Conservation (phyloP, 2,797 vertebrate genomes). For the Spatula clypeata region DNA sequence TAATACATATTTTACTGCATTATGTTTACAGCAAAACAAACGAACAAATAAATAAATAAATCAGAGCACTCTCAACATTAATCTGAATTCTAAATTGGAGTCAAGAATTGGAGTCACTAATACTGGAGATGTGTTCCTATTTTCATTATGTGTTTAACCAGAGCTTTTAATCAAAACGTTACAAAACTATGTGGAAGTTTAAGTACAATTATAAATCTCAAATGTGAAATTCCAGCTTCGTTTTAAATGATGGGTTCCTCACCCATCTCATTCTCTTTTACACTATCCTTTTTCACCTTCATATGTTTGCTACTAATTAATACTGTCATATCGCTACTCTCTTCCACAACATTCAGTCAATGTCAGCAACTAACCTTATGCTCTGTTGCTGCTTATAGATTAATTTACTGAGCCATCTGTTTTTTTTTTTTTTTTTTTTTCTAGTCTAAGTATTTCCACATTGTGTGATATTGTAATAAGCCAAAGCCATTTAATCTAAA, state of each 20-base stretch:
- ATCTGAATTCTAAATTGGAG: neutral
- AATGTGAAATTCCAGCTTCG: neutral
- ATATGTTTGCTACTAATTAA: constrained; percentile 52
- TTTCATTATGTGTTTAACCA: neutral
- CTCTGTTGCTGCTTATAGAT: constrained; percentile 68
- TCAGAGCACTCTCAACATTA: neutral
- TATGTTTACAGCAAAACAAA: neutral
- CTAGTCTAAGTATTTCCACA: constrained; percentile 43
- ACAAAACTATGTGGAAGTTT: neutral
- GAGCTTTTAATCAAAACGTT: neutral
- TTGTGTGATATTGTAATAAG: constrained; percentile 50
- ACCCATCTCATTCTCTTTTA: neutral
- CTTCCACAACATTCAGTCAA: constrained; percentile 51
- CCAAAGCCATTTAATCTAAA: constrained; percentile 52
- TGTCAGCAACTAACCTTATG: constrained; percentile 74
- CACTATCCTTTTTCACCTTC: constrained; percentile 55
- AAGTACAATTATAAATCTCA: neutral
- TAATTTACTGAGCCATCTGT: constrained; percentile 80
- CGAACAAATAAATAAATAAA: neutral
- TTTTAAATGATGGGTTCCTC: constrained; percentile 15
- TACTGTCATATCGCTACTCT: constrained; percentile 25
- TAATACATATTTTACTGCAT: neutral
- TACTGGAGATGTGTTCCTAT: neutral
- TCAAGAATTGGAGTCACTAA: neutral
- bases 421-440: neutral